phyloP scores from a whole-genome alignment of 2,888 invertebrate species.

The Aphidius colemani region DNA sequence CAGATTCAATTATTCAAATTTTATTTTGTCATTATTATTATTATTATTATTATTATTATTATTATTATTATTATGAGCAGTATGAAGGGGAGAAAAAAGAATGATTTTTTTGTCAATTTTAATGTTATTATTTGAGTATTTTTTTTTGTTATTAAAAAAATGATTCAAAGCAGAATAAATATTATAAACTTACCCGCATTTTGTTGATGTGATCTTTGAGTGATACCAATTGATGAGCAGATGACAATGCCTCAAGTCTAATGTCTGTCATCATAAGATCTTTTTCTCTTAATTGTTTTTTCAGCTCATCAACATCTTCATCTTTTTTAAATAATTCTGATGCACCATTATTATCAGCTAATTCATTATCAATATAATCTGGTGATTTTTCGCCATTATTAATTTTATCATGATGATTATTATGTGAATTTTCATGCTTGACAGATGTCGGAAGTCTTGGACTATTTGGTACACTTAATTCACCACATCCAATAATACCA shows the following conservation, averaged over 20 bases:
- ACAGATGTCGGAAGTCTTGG: conserved; percentile 50
- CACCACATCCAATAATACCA: conserved; percentile 63
- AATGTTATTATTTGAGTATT: too few relatives aligned
- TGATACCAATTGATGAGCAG: conserved; percentile 95
- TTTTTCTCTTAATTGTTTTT: conserved; percentile 92
- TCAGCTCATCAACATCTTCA: conserved; percentile 76
- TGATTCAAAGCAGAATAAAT: conserved; percentile 1
- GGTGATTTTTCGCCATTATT: conserved; percentile 45
- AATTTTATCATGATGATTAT: conserved; percentile 27
- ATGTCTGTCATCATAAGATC: conserved; percentile 96
- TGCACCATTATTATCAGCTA: conserved; percentile 53
- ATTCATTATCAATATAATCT: conserved; percentile 47
- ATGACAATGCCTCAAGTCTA: conserved; percentile 92
- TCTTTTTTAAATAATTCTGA: conserved; percentile 53
- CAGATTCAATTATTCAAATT: background rate
- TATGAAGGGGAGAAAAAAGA: too few relatives aligned
- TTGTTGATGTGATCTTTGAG: conserved; percentile 95
- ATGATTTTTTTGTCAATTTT: too few relatives aligned
- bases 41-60: too few relatives aligned
- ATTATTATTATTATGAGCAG: too few relatives aligned
- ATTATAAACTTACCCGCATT: conserved; percentile 79
- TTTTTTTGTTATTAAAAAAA: background rate
- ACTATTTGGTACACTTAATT: conserved; percentile 53
- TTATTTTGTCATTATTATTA: too few relatives aligned
- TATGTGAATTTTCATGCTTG: conserved; percentile 47